Evolutionary conservation across 1,140 invertebrate genomes (phyloP), one percentile per base, ranked within the genome.

Genomic region (Helicoverpa armigera): DNA sequence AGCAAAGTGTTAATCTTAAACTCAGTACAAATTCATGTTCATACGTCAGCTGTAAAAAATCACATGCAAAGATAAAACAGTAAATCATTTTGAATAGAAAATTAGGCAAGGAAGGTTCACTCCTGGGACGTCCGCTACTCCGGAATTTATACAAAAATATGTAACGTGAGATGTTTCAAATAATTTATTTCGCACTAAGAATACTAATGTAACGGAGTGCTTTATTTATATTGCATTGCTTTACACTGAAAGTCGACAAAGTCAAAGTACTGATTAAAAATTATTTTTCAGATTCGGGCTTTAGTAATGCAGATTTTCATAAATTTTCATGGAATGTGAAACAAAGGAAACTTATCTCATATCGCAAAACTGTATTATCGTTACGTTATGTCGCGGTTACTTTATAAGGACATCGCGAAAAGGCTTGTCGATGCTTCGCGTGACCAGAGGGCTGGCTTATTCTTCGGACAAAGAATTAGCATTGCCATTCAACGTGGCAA

Each of bases 11-110:
- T 73, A 73, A 73, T 73, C 51, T 73, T 43, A 11, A 35, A n/a
- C 31, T 73, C 70, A 58, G 70, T 73, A 72, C 2, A 72, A 53
- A 72, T 72, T 58, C 53, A 56, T 58, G 31, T 31, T 73, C 53
- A 43, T 75, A 76, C 18, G 43, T 76, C 43, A 51, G 73, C 23
- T 48, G 13, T 63, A 61, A 76, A 76, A 75, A 76, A 76, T 76
- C 58, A 63, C 73, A 76, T 63, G 61, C 51, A 67, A 43, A 67
- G 18, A 77, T 78, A 69, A 78, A 78, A 78, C 63, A 54, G 75
- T 78, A 78, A 78, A 78, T 80, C 78, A 80, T 61, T 80, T 72
- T 56, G 67, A 70, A 80, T 70, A 72, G 23, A 72, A 63, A 80
- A 80, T 67, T 78, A 78, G 51, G 61, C 23, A 78, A 78, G 75